Evolutionary conservation across 92 coral and sea anemone species (phyloP), one percentile per base, ranked within the genome.

Genomic region (Umimayanthus chanpuru): DNA sequence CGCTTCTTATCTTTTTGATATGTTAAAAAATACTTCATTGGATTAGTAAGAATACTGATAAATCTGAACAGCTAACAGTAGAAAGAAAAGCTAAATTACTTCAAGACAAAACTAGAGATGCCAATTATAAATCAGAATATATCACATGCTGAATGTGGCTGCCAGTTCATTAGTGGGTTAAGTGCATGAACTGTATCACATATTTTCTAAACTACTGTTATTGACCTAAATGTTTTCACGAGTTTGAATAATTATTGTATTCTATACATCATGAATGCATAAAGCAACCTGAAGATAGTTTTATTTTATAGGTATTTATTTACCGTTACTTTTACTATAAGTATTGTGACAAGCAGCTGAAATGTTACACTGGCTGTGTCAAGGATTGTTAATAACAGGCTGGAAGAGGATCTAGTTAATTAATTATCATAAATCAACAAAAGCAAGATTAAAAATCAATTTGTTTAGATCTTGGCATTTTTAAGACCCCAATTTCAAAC

Each of bases 301-400:
- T 14, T 53, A 15, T 21, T 20, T 61, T 20, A 4, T 2, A 20
- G 26, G 21, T 61, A 5, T 61, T 32, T 32, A 32, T 32, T 32
- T 53, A 80, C 20, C 44, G 32, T 78, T 44, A 26, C 81, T 47
- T 47, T 9, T 47, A 47, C 1, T 28, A 5, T 44, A 26, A 6
- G 50, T 78, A 79, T 79, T 26, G 55, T 79, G 50, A 55, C 71
- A 16, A 56, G 41, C 49, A 80, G 71, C 70, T 80, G 72, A 80
- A 80, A 32, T 55, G 2, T 10, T 21, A 80, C 71, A 56, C 41
- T 72, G 56, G 71, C 14, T 80, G 84, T 18, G 14, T 47, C 30
- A n/a, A 47, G 56, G 18, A 44, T 47, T 7, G 4, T 10, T 12
- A 53, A 20, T 23, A 76, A n/a, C 10, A 30, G 32, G 26, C 16